phyloP scores from a whole-genome alignment of 2,113 vertebrate species.

The Chionis minor region DNA sequence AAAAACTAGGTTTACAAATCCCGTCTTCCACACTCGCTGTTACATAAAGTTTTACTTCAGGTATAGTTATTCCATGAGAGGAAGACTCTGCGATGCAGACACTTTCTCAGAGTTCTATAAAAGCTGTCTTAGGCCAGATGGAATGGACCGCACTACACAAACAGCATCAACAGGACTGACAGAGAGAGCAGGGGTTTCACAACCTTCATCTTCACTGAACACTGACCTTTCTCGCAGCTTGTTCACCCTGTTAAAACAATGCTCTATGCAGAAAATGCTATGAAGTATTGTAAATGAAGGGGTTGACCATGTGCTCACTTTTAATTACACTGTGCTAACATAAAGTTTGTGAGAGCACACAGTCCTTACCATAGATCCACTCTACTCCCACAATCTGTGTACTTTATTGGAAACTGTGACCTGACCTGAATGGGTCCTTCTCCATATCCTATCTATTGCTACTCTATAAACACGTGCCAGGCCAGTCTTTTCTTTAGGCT shows the following conservation, averaged over 20 bases:
- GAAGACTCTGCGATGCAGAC: background rate
- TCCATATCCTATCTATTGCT: background rate
- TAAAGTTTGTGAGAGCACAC: background rate
- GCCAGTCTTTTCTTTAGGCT: background rate
- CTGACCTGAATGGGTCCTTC: background rate
- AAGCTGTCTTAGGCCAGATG: background rate
- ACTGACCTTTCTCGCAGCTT: background rate
- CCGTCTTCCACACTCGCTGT: rapidly evolving
- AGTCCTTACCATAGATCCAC: background rate
- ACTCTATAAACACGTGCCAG: background rate
- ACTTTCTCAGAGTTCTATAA: background rate
- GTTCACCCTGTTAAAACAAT: background rate
- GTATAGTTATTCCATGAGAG: background rate
- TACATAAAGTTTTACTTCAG: background rate
- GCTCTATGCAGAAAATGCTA: background rate
- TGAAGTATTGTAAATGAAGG: background rate
- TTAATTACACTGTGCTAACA: background rate
- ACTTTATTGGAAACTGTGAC: background rate
- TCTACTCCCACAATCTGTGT: background rate
- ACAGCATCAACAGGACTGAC: background rate
- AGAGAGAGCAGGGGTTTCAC: background rate
- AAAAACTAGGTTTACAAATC: background rate
- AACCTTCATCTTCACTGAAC: background rate
- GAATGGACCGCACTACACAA: background rate
- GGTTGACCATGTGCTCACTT: background rate